Evolutionary conservation across 2,888 invertebrate genomes (phyloP), one percentile per base, ranked within the genome.

Genomic region (Chrysomela aeneicollis): DNA sequence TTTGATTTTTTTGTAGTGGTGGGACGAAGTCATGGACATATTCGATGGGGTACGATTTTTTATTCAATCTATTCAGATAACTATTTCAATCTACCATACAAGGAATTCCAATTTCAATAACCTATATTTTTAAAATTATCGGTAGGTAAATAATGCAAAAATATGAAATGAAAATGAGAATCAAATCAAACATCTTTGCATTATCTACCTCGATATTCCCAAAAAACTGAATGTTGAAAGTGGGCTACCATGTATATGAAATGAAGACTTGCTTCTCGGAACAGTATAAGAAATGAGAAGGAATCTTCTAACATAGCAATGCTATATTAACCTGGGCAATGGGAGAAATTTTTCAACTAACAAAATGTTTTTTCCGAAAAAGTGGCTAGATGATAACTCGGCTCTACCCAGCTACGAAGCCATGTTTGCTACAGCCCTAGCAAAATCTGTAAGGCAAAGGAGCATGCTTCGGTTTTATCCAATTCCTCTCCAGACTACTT

Each of bases 1-100:
- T 75, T 88, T 87, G 84, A 73, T 91, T 93, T 88, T 92, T 70
- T 70, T 71, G 35, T 71, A 94, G 93, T 94, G 93, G 93, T 94
- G 94, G 94, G 93, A 94, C 91, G 94, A 94, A 89, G 93, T 94
- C 87, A 93, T 94, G 92, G 94, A 94, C 88, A 93, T 94, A 87
- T 94, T 94, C 89, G 93, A 94, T 84, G 93, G 93, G 93, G 94
- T 94, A 93, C 89, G 93, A 87, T 82, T 57, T 70, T 69, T 68
- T 64, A 42, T 42, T n/a, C 42, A 42, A 42, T 15, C 12, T 15
- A 15, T 42, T 15, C 42, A 30, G 30, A 42, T 59, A 60, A 63
- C 59, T 58, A 15, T 59, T 51, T 49, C 42, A 42, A 50, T 32
- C 49, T 46, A 51, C 49, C 47, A 59, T 62, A 50, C 26, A 62